Evolutionary conservation across 2,113 vertebrate species (phyloP), one percentile per base, ranked within the genome.

Genomic region (Rattus rattus): DNA sequence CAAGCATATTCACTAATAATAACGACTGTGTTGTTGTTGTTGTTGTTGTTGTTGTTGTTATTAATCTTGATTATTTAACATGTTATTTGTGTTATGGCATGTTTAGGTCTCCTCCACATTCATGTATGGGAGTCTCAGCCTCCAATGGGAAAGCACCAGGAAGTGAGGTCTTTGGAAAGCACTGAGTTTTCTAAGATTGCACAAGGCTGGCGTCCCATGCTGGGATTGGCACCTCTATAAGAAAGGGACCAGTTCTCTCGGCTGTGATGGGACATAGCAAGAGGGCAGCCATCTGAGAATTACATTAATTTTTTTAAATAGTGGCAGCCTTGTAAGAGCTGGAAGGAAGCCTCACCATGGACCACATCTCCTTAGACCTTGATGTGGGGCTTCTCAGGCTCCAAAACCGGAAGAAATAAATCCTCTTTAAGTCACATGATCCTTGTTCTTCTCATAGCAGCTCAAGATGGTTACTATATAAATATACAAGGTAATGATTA

Each of bases 1-100:
- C 61, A 92, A 79, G 59, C 87, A 47, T 75, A 73, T 73, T 92
- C 88, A 75, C 87, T 85, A 79, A 92, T 85, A 75, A 95, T 43
- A 90, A 70, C 36, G 39, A 81, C 69, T 20, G 93, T 72, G 88
- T 59, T 33, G 11, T 16, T n/a, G n/a, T n/a, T n/a, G n/a, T n/a
- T n/a, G n/a, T n/a, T n/a, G n/a, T n/a, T n/a, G n/a, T n/a, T n/a
- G n/a, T n/a, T n/a, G n/a, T n/a, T n/a, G n/a, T n/a, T n/a, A n/a
- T n/a, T n/a, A n/a, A n/a, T 80, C 95, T 93, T 92, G 81, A 61
- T 86, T 77, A 75, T 93, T 80, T 87, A 83, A 19, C 77, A 36
- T 69, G 70, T 63, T 70, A 81, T 47, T 61, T 61, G 77, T 54
- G 13, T 54, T 54, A n/a, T 49, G 43, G 59, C 81, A 76, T 43